Conservation (phyloP, 2,113 vertebrate genomes). For the Caranx melampygus region DNA sequence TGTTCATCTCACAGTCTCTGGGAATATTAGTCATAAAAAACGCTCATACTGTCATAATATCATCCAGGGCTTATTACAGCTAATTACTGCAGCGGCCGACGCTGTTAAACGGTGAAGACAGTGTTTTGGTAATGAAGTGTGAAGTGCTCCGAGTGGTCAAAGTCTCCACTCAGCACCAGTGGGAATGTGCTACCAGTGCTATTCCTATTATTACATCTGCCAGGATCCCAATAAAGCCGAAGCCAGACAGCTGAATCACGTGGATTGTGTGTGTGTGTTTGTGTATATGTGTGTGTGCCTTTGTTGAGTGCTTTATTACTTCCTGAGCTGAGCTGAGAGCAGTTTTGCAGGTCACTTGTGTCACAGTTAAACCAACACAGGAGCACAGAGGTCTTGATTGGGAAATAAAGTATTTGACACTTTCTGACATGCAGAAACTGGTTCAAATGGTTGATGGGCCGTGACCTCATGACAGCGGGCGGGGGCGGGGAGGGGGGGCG, state of each 20-base stretch:
- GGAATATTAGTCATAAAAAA: slow-evolving; percentile 76
- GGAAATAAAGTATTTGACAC: slow-evolving; percentile 51
- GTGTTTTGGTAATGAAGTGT: slow-evolving; percentile 76
- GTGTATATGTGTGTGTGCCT: slow-evolving; percentile 18
- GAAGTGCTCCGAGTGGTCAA: slow-evolving; percentile 67
- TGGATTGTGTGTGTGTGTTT: slow-evolving; percentile 29
- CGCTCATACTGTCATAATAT: slow-evolving; percentile 72
- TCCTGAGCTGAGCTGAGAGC: slow-evolving; percentile 55
- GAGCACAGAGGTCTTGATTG: slow-evolving; percentile 44
- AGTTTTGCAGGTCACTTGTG: slow-evolving; percentile 56
- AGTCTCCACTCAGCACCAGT: slow-evolving; percentile 61
- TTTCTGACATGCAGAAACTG: slow-evolving; percentile 44
- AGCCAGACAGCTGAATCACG: slow-evolving; percentile 52
- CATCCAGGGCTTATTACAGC: slow-evolving; percentile 74
- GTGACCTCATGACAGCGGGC: slow-evolving; percentile 41
- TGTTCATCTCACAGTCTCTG: slow-evolving; percentile 62
- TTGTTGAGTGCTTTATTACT: slow-evolving; percentile 74
- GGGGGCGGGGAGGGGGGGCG: neutral
- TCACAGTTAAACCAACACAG: slow-evolving; percentile 58
- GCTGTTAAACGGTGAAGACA: slow-evolving; percentile 66
- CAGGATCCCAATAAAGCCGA: slow-evolving; percentile 55
- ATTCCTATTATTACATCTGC: slow-evolving; percentile 60
- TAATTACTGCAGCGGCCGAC: slow-evolving; percentile 72
- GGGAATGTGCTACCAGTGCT: slow-evolving; percentile 52
- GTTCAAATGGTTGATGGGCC: neutral